A percentile compares a stretch with the other conserved stretches of the same genome.
These are phyloP conservation scores for Heteropelma amictum DNA, from an alignment of 2,888 invertebrate species.

Conservation along the genomic window DNA sequence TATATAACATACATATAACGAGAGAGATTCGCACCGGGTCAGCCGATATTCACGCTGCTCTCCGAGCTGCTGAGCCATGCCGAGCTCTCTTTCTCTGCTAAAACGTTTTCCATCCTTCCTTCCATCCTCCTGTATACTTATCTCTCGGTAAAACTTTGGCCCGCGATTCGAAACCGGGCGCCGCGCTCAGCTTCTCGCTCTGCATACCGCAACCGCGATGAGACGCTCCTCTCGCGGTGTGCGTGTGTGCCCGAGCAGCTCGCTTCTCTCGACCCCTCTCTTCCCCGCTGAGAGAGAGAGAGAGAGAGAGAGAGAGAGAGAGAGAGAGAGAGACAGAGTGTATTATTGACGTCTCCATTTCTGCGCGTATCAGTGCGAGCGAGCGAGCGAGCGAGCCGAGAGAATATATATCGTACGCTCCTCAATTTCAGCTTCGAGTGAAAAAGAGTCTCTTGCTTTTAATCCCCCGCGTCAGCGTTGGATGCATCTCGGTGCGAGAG, in stretches of 20 bases:
- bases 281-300: constrained; percentile 58
- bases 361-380: too few relatives aligned
- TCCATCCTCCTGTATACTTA: neutral
- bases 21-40: neutral
- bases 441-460: too few relatives aligned
- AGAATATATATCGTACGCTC: too few relatives aligned
- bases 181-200: neutral
- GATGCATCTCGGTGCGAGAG: too few relatives aligned
- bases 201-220: too few relatives aligned
- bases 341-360: too few relatives aligned
- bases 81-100: neutral
- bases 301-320: constrained; percentile 16
- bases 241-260: too few relatives aligned
- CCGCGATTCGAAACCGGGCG: too few relatives aligned
- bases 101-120: constrained; percentile 14
- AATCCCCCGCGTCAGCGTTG: too few relatives aligned
- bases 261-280: constrained; percentile 16
- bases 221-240: too few relatives aligned
- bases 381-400: too few relatives aligned
- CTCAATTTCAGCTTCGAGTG: too few relatives aligned
- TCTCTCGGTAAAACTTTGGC: constrained; percentile 15
- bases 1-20: neutral
- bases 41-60: neutral
- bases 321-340: neutral
- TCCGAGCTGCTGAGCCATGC: neutral